A percentile compares a stretch with the other conserved stretches of the same genome.
Conservation (phyloP, 2,113 vertebrate species). For the Heterotis niloticus region DNA sequence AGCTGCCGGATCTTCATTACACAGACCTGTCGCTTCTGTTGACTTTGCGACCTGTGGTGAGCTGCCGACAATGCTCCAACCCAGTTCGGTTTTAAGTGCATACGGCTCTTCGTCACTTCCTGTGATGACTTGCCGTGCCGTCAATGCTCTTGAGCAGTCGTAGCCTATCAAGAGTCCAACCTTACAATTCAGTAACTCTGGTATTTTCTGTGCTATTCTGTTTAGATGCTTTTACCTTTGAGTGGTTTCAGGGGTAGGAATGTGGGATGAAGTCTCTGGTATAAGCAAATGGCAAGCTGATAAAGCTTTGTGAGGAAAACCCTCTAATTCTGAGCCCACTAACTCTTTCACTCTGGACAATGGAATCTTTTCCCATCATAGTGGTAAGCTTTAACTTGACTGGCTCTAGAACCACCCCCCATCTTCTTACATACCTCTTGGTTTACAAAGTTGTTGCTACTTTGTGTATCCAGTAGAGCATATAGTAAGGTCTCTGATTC, state of each 20-base stretch:
- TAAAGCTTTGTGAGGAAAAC: neutral
- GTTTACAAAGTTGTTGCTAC: conserved; percentile 33
- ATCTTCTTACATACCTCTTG: conserved; percentile 33
- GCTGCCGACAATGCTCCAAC: conserved; percentile 31
- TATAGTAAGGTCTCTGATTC: conserved; percentile 29
- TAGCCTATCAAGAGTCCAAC: conserved; percentile 29
- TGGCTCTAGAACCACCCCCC: conserved; percentile 19
- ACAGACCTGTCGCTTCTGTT: conserved; percentile 21
- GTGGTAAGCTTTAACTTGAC: conserved; percentile 38
- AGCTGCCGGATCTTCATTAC: conserved; percentile 26
- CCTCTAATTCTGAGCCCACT: conserved; percentile 24
- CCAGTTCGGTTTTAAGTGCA: conserved; percentile 31
- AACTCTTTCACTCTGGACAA: conserved; percentile 27
- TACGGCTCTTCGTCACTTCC: conserved; percentile 29
- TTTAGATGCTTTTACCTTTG: conserved; percentile 19
- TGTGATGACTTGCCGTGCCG: conserved; percentile 15
- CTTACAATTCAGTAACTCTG: conserved; percentile 23
- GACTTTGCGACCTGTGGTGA: conserved; percentile 7
- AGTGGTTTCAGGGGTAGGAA: conserved; percentile 18
- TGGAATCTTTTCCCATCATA: conserved; percentile 34
- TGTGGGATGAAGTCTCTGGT: conserved; percentile 34
- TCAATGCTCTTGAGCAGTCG: conserved; percentile 28
- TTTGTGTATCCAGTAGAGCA: conserved; percentile 35
- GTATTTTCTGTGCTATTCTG: conserved; percentile 23
- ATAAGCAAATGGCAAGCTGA: conserved; percentile 15